Percentiles rank a stretch among this genome's conserved stretches.
Conservation (phyloP, 2,113 vertebrate species). For the Sminthopsis crassicaudata region DNA sequence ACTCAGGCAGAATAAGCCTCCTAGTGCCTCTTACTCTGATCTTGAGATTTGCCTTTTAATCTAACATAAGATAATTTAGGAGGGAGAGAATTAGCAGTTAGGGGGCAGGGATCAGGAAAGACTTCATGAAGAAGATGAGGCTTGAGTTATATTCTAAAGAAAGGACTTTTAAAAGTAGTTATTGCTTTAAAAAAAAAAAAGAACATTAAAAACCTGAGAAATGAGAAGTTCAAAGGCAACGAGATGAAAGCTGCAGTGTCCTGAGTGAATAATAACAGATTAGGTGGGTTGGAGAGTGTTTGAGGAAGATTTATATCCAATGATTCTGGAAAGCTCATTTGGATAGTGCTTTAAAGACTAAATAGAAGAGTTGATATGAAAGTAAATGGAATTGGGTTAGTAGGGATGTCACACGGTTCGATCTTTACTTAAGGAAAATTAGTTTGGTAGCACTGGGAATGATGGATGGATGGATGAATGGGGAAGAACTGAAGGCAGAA, state of each 20-base stretch:
- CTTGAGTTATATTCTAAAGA: not conserved
- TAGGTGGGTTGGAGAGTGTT: not conserved
- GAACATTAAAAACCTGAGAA: not conserved
- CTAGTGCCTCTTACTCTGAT: too few relatives aligned
- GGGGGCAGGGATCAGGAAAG: not conserved
- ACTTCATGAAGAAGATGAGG: not conserved
- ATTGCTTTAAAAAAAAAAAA: not conserved
- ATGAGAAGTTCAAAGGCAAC: not conserved
- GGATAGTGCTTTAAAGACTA: not conserved
- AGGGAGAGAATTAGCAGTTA: not conserved
- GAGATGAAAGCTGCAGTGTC: not conserved
- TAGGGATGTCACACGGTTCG: not conserved
- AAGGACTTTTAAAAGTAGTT: not conserved
- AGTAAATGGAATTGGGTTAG: not conserved
- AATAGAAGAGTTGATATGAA: not conserved
- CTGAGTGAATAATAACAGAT: not conserved
- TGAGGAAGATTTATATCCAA: not conserved
- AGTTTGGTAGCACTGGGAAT: not conserved
- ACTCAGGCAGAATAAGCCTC: too few relatives aligned
- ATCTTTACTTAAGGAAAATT: not conserved
- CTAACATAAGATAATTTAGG: not conserved
- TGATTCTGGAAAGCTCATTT: not conserved
- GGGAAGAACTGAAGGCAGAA: not conserved
- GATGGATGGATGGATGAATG: not conserved
- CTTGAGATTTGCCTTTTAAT: too few relatives aligned